These are phyloP conservation scores for Toxotes jaculatrix DNA, from an alignment of 2,113 vertebrate species.

Conservation along the genomic window DNA sequence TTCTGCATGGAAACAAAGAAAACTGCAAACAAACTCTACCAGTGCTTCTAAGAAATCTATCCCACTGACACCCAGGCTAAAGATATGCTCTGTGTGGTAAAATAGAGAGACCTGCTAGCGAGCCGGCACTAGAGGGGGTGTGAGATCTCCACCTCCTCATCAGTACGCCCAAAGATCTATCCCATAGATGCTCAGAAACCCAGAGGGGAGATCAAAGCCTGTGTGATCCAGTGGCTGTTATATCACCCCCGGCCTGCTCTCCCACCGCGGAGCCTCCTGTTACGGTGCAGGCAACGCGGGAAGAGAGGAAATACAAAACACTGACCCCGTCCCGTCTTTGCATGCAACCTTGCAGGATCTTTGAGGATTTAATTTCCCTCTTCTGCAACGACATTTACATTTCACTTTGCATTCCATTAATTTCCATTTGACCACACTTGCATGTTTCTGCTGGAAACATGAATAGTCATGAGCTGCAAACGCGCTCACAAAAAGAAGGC, in stretches of 20 bases:
- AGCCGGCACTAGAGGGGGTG: conserved; percentile 43
- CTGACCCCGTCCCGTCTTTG: conserved; percentile 30
- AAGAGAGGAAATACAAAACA: conserved; percentile 51
- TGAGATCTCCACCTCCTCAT: conserved; percentile 65
- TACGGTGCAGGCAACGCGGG: conserved; percentile 30
- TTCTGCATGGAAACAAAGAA: not conserved
- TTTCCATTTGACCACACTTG: conserved; percentile 69
- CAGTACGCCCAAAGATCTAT: conserved; percentile 60
- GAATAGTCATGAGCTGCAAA: conserved; percentile 62
- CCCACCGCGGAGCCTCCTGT: conserved; percentile 64
- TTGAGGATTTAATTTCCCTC: conserved; percentile 7
- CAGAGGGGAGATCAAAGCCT: conserved; percentile 73
- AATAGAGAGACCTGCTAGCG: conserved; percentile 24
- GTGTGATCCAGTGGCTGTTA: conserved; percentile 75
- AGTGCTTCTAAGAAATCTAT: not conserved
- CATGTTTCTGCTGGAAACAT: conserved; percentile 53
- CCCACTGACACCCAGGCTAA: not conserved
- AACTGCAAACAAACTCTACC: not conserved
- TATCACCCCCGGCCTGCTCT: conserved; percentile 59
- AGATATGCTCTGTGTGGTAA: conserved; percentile 21
- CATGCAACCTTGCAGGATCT: conserved; percentile 40
- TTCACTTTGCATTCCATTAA: conserved; percentile 67
- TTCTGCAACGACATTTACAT: conserved; percentile 56
- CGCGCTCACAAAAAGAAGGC: conserved; percentile 3
- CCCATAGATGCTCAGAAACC: conserved; percentile 59